Conservation (phyloP, 2,797 vertebrate genomes). For the Cygnus olor region DNA sequence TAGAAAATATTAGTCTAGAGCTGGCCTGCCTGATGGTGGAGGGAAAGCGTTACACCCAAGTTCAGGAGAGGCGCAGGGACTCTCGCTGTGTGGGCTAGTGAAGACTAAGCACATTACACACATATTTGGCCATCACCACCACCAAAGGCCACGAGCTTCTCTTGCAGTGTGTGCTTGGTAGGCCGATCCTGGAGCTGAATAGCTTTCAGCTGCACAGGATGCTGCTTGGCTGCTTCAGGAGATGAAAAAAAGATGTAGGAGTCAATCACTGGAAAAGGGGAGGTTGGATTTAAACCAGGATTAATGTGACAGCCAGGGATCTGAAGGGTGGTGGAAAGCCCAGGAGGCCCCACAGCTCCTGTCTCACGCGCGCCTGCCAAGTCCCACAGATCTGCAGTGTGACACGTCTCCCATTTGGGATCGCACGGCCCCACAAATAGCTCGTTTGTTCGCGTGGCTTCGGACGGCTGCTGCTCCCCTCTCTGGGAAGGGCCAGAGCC, state of each 20-base stretch:
- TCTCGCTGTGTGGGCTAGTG: constrained; percentile 69
- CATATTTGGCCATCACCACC: constrained; percentile 65
- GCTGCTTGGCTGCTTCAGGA: constrained; percentile 34
- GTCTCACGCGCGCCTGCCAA: neutral
- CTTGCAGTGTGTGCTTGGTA: neutral
- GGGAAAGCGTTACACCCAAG: constrained; percentile 24
- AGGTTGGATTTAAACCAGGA: constrained; percentile 13
- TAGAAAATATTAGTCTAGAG: constrained; percentile 66
- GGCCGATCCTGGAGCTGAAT: constrained; percentile 27
- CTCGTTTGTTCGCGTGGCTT: neutral
- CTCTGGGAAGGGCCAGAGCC: neutral
- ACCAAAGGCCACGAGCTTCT: constrained; percentile 40
- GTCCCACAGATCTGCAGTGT: neutral
- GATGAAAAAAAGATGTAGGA: constrained; percentile 41
- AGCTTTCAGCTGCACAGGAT: constrained; percentile 58
- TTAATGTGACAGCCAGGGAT: constrained; percentile 9
- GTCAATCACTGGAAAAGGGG: constrained; percentile 41
- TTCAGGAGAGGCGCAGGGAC: constrained; percentile 54
- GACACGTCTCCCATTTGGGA: constrained; percentile 7
- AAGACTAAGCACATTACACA: constrained; percentile 57
- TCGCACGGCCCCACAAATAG: neutral
- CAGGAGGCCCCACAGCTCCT: neutral
- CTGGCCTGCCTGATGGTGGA: neutral
- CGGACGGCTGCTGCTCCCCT: neutral
- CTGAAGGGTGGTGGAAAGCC: neutral